phyloP scores from a whole-genome alignment of 37 sponge, comb jelly and placozoan species.

The Tethya wilhelma region DNA sequence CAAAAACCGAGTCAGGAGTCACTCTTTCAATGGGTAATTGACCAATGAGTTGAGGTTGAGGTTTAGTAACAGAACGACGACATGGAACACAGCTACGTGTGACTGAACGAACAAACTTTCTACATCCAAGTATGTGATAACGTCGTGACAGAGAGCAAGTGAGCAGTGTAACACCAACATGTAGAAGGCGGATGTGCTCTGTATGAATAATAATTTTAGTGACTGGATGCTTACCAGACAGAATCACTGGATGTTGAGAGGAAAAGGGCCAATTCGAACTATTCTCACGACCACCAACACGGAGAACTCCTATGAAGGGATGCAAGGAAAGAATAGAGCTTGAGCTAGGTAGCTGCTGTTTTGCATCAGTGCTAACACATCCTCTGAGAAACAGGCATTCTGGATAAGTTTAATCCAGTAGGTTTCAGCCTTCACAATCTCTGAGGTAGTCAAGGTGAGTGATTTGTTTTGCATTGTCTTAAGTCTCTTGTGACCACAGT shows the following conservation, averaged over 20 bases:
- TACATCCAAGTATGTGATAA: slow-evolving; percentile 22
- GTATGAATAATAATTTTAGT: slow-evolving; percentile 7
- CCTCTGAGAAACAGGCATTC: background rate
- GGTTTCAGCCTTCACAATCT: slow-evolving; percentile 13
- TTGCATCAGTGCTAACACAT: background rate
- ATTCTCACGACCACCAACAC: background rate
- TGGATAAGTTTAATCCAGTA: slow-evolving; percentile 4
- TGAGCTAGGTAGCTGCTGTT: background rate
- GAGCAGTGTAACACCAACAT: slow-evolving; percentile 36
- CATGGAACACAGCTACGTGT: slow-evolving; percentile 37
- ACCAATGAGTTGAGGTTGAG: too few species aligned
- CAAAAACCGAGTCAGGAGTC: slow-evolving; percentile 21
- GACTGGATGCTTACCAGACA: slow-evolving; percentile 25
- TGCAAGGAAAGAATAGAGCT: background rate
- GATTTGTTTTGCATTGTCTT: background rate
- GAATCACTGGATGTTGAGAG: slow-evolving; percentile 28
- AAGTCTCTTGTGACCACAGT: background rate
- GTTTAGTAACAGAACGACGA: slow-evolving; percentile 26
- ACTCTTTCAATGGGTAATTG: slow-evolving; percentile 27
- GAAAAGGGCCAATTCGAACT: background rate
- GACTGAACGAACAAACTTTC: slow-evolving; percentile 23
- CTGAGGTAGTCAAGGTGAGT: background rate
- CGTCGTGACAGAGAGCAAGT: slow-evolving; percentile 1
- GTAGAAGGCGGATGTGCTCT: slow-evolving; percentile 27
- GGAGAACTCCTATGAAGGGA: background rate